These are phyloP conservation scores for Mylabris phalerata DNA, from an alignment of 1,140 invertebrate species.

Conservation along the genomic window DNA sequence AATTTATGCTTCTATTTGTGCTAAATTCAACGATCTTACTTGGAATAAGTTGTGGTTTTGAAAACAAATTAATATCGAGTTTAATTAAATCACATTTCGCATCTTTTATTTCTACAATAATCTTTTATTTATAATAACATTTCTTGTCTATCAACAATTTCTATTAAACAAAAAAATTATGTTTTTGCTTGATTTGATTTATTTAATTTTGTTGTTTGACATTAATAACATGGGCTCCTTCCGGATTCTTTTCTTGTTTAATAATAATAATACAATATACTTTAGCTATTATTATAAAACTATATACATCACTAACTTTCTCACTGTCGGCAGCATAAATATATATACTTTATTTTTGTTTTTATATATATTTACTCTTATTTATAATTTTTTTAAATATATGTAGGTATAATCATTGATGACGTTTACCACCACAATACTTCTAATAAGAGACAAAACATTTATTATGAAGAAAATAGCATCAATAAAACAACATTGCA, in stretches of 20 bases:
- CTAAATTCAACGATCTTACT: background rate
- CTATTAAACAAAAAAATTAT: slow-evolving; percentile 29
- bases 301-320: slow-evolving; percentile 35
- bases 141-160: slow-evolving; percentile 30
- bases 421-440: slow-evolving; percentile 18
- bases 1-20: background rate
- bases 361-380: background rate
- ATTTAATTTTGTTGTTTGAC: too few relatives aligned
- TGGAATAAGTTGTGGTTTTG: background rate
- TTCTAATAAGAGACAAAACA: slow-evolving; percentile 19
- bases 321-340: slow-evolving; percentile 15
- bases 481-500: slow-evolving; percentile 20
- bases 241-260: background rate
- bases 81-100: slow-evolving; percentile 17
- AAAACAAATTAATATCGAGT: background rate
- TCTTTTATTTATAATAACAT: slow-evolving; percentile 27
- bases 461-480: slow-evolving; percentile 24
- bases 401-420: slow-evolving; percentile 2
- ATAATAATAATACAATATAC: slow-evolving; percentile 26
- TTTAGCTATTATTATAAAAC: slow-evolving; percentile 34
- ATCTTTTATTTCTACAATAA: slow-evolving; percentile 22
- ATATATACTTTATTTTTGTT: background rate
- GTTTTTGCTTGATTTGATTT: slow-evolving; percentile 16
- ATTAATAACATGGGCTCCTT: too few relatives aligned
- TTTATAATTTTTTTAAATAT: too few relatives aligned